Base-by-base conservation (phyloP, 2,797 vertebrate genomes). In the Hippoglossus hippoglossus region DNA sequence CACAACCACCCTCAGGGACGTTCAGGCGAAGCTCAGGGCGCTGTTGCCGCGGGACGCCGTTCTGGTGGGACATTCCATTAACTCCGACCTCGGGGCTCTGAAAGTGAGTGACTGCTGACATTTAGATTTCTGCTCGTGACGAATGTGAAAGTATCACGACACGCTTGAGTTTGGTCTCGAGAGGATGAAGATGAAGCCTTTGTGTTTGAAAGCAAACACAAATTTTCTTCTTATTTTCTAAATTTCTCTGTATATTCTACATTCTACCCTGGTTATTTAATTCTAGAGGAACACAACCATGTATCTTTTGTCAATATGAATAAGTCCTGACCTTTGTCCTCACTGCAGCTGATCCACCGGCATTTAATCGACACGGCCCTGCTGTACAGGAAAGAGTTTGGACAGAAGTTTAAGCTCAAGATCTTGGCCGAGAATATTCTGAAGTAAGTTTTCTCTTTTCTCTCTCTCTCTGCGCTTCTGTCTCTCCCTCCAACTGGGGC, bases 361-460 rank as follows among this genome's bases (percentile, higher is more conserved):
- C 95, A 96, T 41, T 92, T 98, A 12, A 96, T 98, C 50, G 97
- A 99, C 87, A 97, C 96, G 9, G 95, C 97, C 0, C 79, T 97
- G 82, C 95, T 99, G 66, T 98, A 95, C 91, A 89, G 87, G 66
- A 92, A 81, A 81, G 88, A 91, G 5, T 94, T 83, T 46, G 94
- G 95, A 49, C 93, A 85, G 83, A 95, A 81, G 82, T 97, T 96
- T 89, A 98, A 95, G 80, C 92, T 98, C 19, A 97, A 96, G 82
- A 93, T 95, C 78, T 90, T 98, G 93, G 94, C 97, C 0, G 89
- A 95, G 82, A 84, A 82, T 12, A 86, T 98, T 81, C 92, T 98
- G 75, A 92, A 94, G 96, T 98, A 93, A 92, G 95, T 84, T 67
- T 19, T 49, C 6, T 13, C 5, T 51, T 9, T 9, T 34, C 10